These are phyloP conservation scores for Sinelater perroti DNA, from an alignment of 2,888 invertebrate species.

Conservation along the genomic window DNA sequence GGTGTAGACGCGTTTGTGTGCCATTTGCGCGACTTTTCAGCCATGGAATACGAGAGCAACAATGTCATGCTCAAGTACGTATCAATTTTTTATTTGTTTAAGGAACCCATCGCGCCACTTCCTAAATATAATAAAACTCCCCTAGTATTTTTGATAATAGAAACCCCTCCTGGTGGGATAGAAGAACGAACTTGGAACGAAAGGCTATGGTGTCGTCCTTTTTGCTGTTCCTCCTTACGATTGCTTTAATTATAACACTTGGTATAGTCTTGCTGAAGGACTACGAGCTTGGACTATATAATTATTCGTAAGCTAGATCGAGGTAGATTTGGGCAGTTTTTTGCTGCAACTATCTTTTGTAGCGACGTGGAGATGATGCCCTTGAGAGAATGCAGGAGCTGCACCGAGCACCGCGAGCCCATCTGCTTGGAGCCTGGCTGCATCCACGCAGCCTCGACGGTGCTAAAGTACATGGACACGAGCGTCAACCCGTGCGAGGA, in stretches of 20 bases:
- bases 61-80: constrained; percentile 20
- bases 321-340: neutral
- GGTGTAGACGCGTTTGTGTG: neutral
- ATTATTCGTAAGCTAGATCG: constrained; percentile 20
- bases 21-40: no score
- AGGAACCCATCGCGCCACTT: no score
- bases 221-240: constrained; percentile 67
- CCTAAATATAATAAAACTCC: neutral
- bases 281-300: constrained; percentile 46
- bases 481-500: constrained; percentile 81
- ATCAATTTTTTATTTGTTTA: neutral
- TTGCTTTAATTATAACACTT: constrained; percentile 70
- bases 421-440: constrained; percentile 81
- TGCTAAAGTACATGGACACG: constrained; percentile 67
- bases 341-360: neutral
- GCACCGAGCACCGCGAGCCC: neutral
- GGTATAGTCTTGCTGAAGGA: constrained; percentile 62
- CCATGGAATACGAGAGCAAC: constrained; percentile 15
- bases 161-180: constrained; percentile 84
- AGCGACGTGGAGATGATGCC: neutral
- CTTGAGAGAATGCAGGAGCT: neutral
- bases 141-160: constrained; percentile 60
- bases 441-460: constrained; percentile 79
- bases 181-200: constrained; percentile 77
- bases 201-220: constrained; percentile 69